Base-by-base conservation (phyloP, 2,797 vertebrate species). In the Lutjanus campechanus region DNA sequence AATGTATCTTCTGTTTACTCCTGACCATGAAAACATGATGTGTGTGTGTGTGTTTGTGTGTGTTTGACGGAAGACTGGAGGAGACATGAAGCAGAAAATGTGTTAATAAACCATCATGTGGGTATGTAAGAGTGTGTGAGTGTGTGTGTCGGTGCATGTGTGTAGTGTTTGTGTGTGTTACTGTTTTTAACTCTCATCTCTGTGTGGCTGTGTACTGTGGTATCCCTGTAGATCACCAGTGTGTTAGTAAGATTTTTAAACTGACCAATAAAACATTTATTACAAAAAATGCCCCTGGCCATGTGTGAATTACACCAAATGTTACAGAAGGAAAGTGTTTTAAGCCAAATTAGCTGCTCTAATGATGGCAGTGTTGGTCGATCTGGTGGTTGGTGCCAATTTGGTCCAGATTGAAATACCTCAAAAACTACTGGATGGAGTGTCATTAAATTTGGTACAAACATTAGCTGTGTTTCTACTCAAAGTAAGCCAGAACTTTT, bases 1-100 rank as follows among this genome's bases (percentile, higher is more conserved):
- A 96, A 96, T 96, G 95, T 96, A 95, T 93, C 88, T 89, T 93
- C 85, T 85, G 88, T 93, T 92, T 93, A 90, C 83, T 92, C 89
- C 92, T 86, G 84, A 90, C 84, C 67, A 85, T 87, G 73, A 91
- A 93, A 88, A 79, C 89, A 86, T 86, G 83, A 89, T 84, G 73
- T 36, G 29, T 36, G 88, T 90, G 87, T 81, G 84, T 43, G 75
- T 81, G 82, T 87, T 1, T 25, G 25, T 25, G 25, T 25, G n/a
- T n/a, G n/a, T 3, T 84, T 89, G 79, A 88, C 15, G 55, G 87
- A 83, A 72, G 78, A 86, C 76, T 77, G 83, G 80, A 85, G 76
- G 89, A 56, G 51, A 90, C 62, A 84, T 58, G 29, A 81, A 59
- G 62, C 69, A 51, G 56, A 76, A 85, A 79, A 77, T 44, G 44